These are phyloP conservation scores for Agonopterix subpropinquella DNA, from an alignment of 2,888 invertebrate genomes.

Conservation along the genomic window DNA sequence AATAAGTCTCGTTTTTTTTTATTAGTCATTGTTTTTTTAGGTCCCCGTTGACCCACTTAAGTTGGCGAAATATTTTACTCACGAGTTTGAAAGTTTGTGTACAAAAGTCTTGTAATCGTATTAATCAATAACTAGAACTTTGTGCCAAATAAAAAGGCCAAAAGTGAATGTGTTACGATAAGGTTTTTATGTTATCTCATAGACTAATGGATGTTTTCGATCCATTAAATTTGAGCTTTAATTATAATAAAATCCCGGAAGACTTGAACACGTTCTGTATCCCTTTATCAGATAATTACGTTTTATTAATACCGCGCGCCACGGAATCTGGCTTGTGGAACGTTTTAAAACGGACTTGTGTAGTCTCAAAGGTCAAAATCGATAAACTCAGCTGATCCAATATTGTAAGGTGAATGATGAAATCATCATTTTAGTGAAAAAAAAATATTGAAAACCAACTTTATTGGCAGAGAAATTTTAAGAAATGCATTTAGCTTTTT, in stretches of 20 bases:
- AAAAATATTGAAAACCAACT: too few species aligned
- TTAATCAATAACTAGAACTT: slow-evolving; percentile 36
- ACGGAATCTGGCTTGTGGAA: too few species aligned
- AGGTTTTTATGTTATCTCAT: slow-evolving; percentile 47
- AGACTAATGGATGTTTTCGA: slow-evolving; percentile 46
- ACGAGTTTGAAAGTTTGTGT: slow-evolving; percentile 36
- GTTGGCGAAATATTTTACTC: slow-evolving; percentile 28
- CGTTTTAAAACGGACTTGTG: too few species aligned
- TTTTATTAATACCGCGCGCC: background rate
- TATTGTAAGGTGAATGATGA: too few species aligned
- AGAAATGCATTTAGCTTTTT: slow-evolving; percentile 20
- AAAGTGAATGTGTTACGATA: slow-evolving; percentile 44
- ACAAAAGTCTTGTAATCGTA: slow-evolving; percentile 36
- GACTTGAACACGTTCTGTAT: slow-evolving; percentile 34
- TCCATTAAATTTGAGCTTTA: slow-evolving; percentile 71
- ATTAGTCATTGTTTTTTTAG: too few species aligned
- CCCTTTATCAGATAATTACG: background rate
- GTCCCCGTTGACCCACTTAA: background rate
- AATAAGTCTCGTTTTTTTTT: too few species aligned
- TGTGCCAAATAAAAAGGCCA: slow-evolving; percentile 50
- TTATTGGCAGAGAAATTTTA: too few species aligned
- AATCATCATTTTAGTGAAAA: too few species aligned
- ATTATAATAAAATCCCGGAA: slow-evolving; percentile 66
- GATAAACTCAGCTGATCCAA: too few species aligned
- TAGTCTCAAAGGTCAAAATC: too few species aligned